These are phyloP conservation scores for Geotrypetes seraphini DNA, from an alignment of 2,797 vertebrate genomes.

Conservation along the genomic window DNA sequence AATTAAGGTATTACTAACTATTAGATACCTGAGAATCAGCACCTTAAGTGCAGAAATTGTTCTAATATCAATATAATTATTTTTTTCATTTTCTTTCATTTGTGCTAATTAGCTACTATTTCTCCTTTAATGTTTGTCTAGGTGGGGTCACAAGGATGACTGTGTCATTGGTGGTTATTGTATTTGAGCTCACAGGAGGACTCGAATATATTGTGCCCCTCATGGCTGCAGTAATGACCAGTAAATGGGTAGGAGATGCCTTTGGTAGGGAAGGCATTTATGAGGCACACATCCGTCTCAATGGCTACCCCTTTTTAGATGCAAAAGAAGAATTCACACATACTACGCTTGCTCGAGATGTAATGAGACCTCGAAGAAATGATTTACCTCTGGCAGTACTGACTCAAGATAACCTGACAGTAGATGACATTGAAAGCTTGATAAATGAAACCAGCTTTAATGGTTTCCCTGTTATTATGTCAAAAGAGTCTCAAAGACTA, in stretches of 20 bases:
- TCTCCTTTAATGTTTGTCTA: no score
- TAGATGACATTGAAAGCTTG: slow-evolving; percentile 84
- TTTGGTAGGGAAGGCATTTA: slow-evolving; percentile 97
- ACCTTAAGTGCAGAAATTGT: no score
- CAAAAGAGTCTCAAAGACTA: slow-evolving; percentile 91
- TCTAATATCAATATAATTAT: no score
- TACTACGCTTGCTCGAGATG: slow-evolving; percentile 86
- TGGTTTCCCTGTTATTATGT: slow-evolving; percentile 95
- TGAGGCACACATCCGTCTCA: slow-evolving; percentile 92
- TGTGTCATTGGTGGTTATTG: slow-evolving; percentile 93
- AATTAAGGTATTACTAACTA: no score
- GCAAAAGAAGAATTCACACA: slow-evolving; percentile 97
- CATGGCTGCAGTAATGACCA: slow-evolving; percentile 98
- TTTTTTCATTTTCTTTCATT: no score
- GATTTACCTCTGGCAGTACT: slow-evolving; percentile 85
- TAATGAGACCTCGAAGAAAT: slow-evolving; percentile 86
- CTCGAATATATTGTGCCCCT: slow-evolving; percentile 96
- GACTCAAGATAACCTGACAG: slow-evolving; percentile 93
- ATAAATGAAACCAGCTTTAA: slow-evolving; percentile 95
- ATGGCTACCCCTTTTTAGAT: slow-evolving; percentile 94
- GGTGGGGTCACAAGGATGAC: slow-evolving; percentile 98
- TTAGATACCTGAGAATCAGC: no score
- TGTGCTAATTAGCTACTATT: no score
- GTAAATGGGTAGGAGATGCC: slow-evolving; percentile 97
- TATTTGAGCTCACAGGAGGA: slow-evolving; percentile 94